Base-by-base conservation (phyloP, 2,113 vertebrate genomes). In the Plecturocebus donacophilus region DNA sequence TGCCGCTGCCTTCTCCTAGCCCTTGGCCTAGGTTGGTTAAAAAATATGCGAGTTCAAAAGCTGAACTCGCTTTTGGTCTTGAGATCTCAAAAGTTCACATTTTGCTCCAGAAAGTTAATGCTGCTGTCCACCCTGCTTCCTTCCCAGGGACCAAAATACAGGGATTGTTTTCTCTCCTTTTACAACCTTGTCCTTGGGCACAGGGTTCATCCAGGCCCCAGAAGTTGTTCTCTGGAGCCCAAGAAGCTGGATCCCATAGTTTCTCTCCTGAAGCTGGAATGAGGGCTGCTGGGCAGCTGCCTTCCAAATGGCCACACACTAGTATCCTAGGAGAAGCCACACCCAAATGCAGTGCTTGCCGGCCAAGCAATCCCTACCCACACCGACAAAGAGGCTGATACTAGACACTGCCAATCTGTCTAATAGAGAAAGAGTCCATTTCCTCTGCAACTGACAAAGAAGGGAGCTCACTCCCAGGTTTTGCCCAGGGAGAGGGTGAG, bases 281-380 rank as follows among this genome's bases (percentile, higher is more conserved):
- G 58, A 87, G 35, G 82, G 68, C 40, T 75, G 76, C 66, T 10
- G 0, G 30, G 58, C 35, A 83, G 21, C 52, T 56, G 82, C 45
- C 76, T 95, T 97, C 82, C 52, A n/a, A 52, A 52, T 0, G 11
- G 23, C 80, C 77, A 54, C 40, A 76, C 38, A 64, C 56, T 73
- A 77, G 71, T 56, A 94, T 61, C 66, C 81, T 14, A 91, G 75
- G 66, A 96, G 85, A 94, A 88, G 45, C 68, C 16, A 68, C 21
- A 38, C 45, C 68, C 87, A 56, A 77, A 45, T 16, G 8, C 17
- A 80, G 25, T 13, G 21, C 61, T 82, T 38, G 42, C 40, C 11
- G 47, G 68, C 71, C 66, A 90, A 56, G 61, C 52, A 58, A 61
- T 68, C 68, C 47, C 91, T 49, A 81, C 56, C 92, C 40, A 58